Base-by-base conservation (phyloP, 2,113 vertebrate species). In the Clarias magur region DNA sequence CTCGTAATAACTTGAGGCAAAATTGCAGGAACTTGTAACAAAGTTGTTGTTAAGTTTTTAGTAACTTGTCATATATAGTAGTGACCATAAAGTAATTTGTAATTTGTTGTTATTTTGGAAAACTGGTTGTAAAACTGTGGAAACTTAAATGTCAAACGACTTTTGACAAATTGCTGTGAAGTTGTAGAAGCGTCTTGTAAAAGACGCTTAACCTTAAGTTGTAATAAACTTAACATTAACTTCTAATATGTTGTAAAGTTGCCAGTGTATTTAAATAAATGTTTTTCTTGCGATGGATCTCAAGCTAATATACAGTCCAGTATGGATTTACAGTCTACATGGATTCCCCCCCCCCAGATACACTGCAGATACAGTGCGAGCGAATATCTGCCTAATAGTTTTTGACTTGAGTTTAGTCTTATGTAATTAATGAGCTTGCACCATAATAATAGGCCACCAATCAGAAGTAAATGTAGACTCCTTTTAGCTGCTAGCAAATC, bases 401-500 rank as follows among this genome's bases (percentile, higher is more conserved):
- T 57, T 21, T 56, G 30, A 15, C n/a, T 80, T 56, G 21, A 63
- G 30, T 42, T 68, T 80, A 72, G 27, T 62, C 23, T 54, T 23
- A 56, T 56, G 42, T 76, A 76, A 63, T 65, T 30, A 78, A 73
- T 59, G 63, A 81, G 2, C 8, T 86, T 76, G 75, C 70, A 42
- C 59, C 27, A 80, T 88, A 65, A 88, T 27, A 85, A 63, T 60
- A 63, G 54, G n/a, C 25, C 86, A 67, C 65, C 19, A 85, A 78
- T 67, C 80, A 72, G 82, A 79, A 73, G 42, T 57, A 80, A 84
- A 30, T 86, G 56, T 67, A 62, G 10, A 83, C 42, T 65, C 57
- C 60, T 86, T 87, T 86, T 65, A 25, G 67, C 79, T 76, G 60
- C 30, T 59, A 80, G 60, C 85, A 83, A 88, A 91, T 79, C 83